These are phyloP conservation scores for Elaeidobius kamerunicus DNA, from an alignment of 2,888 invertebrate species.

Conservation along the genomic window DNA sequence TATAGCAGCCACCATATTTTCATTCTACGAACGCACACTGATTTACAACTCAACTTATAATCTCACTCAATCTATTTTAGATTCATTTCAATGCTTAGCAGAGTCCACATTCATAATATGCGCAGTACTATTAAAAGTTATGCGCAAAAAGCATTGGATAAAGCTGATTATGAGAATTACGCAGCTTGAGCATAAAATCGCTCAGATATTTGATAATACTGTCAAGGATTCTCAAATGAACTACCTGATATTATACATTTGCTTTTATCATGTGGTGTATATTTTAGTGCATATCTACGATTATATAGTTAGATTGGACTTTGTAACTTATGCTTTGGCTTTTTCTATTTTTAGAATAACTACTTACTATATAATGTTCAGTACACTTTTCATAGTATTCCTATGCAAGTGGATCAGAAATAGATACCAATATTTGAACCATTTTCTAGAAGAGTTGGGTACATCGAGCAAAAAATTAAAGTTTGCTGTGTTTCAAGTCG, in stretches of 20 bases:
- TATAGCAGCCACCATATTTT: slow-evolving; percentile 16
- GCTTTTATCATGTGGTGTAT: slow-evolving; percentile 15
- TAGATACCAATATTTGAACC: slow-evolving; percentile 21
- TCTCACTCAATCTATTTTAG: slow-evolving; percentile 20
- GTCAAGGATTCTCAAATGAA: slow-evolving; percentile 3
- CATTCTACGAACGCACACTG: slow-evolving; percentile 16
- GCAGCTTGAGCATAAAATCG: slow-evolving; percentile 11
- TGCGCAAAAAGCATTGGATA: slow-evolving; percentile 12
- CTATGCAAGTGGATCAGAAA: slow-evolving; percentile 22
- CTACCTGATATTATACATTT: slow-evolving; percentile 2
- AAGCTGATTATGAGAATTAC: slow-evolving; percentile 12
- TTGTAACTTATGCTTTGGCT: slow-evolving; percentile 17
- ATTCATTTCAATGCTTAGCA: slow-evolving; percentile 10
- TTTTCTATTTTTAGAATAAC: slow-evolving; percentile 26
- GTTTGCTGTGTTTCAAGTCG: slow-evolving; percentile 9
- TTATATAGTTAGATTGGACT: not conserved
- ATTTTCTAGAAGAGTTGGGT: slow-evolving; percentile 3
- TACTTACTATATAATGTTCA: slow-evolving; percentile 28
- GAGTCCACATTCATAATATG: slow-evolving; percentile 20
- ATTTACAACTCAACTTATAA: no score
- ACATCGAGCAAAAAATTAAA: not conserved
- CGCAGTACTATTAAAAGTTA: slow-evolving; percentile 14
- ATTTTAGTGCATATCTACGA: slow-evolving; percentile 18
- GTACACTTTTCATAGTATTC: slow-evolving; percentile 16
- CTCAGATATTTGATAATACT: not conserved